Base-by-base conservation (phyloP, 2,113 vertebrate species). In the Cololabis saira region DNA sequence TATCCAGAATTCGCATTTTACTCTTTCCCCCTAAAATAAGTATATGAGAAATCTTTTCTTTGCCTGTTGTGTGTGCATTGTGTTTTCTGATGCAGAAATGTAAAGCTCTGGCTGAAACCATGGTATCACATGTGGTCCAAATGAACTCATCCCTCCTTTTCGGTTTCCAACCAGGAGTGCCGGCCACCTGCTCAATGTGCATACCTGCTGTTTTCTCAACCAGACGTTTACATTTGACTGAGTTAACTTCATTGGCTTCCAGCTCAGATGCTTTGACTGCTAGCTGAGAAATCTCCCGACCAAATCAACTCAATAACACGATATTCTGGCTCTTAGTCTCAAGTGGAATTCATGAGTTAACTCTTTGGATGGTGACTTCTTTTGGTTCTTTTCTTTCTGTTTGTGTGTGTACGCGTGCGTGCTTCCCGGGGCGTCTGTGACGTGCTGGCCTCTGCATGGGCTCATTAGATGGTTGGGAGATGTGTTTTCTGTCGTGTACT, bases 1-100 rank as follows among this genome's bases (percentile, higher is more conserved):
- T 86, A 84, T 87, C 85, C 78, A 88, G 84, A 89, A 80, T 85
- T 87, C 70, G 81, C 80, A 85, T 84, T 78, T 90, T 87, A 90
- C 76, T 88, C 78, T 85, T 75, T 81, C 75, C 87, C 76, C 82
- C 85, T 86, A 89, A 85, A 91, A 89, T 88, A 88, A 90, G 89
- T 84, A 90, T 87, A 82, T 84, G 84, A 90, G 83, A 87, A 87
- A 82, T 91, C 83, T 89, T 90, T 84, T 87, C 83, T 90, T 88
- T 91, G 88, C 87, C 78, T 89, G 87, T 84, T 79, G 83, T 89
- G 86, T 82, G 86, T 84, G 76, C 78, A 67, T 71, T 87, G 71
- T 87, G 73, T 76, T 81, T 50, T 83, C 58, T 67, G 57, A 66
- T 37, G 60, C 70, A 69, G 85, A 85, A 87, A 88, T 81, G 82